Base-by-base conservation (phyloP, 1,140 invertebrate species). In the Lepidurus packardi region DNA sequence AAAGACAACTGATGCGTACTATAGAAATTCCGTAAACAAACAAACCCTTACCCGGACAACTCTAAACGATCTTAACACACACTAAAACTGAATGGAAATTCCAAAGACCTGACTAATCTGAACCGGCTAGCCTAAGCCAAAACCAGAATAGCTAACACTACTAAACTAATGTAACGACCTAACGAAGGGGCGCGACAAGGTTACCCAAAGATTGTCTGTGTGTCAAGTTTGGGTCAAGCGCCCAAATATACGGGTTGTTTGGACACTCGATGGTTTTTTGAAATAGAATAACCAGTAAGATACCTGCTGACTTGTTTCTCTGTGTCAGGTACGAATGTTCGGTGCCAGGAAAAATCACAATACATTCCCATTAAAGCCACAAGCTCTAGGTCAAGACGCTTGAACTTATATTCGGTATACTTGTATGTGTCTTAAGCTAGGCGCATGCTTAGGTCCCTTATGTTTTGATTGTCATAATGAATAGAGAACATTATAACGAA, bases 391-490 rank as follows among this genome's bases (percentile, higher is more conserved):
- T 65, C 16, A 65, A n/a, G 16, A 16, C 21, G 53, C 53, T 13
- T 65, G 6, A 16, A 65, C 53, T n/a, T n/a, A 7, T 21, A n/a
- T 65, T 3, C 3, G 34, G 34, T 7, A 65, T 1, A 21, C 53
- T n/a, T 65, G 7, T 7, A 5, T 21, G 21, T n/a, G 21, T 11
- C 53, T 21, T 65, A 13, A 65, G 13, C 21, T n/a, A 65, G 53
- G 53, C 53, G 53, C 53, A 65, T 7, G 13, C 4, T 65, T 65
- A 65, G 53, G 53, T 65, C 53, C 53, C 53, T 11, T 65, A 21
- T 65, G 53, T 65, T 65, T 65, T 65, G 53, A 65, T 65, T 65
- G 53, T 65, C 53, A 13, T 65, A 16, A 13, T 65, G 7, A 65
- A 65, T 13, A 65, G 13, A 13, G 0, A 13, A 65, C 21, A 13